Evolutionary conservation across 2,888 invertebrate genomes (phyloP).

Genomic region (Nemurella pictetii): DNA sequence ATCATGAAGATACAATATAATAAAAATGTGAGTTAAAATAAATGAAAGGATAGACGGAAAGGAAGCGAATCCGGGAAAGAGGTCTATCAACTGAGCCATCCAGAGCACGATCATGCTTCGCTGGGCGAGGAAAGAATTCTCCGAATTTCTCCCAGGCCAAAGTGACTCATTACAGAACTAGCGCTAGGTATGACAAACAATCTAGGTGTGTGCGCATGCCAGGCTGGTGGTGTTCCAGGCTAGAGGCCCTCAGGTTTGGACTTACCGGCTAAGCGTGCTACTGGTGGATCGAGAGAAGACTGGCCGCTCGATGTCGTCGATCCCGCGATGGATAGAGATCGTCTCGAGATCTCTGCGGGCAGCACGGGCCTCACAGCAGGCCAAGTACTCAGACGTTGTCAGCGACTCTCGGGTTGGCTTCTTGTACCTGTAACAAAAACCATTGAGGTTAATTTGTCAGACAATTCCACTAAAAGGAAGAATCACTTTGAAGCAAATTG

Average conservation of each 20-base stretch:
- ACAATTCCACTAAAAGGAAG: too few relatives aligned
- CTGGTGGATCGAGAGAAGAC: constrained; percentile 55
- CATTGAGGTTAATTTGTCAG: too few relatives aligned
- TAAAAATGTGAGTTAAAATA: not conserved
- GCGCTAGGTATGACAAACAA: too few relatives aligned
- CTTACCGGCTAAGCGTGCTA: constrained; percentile 59
- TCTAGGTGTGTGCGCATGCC: not conserved
- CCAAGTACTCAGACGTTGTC: constrained; percentile 75
- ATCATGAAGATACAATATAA: too few relatives aligned
- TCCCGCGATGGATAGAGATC: constrained; percentile 78
- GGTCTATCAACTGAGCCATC: too few relatives aligned
- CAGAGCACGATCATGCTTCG: too few relatives aligned
- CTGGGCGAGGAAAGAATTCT: too few relatives aligned
- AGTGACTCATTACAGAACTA: too few relatives aligned
- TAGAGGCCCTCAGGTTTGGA: too few relatives aligned
- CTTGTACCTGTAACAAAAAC: constrained; percentile 59
- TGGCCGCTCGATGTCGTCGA: constrained; percentile 67
- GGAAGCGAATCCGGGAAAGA: too few relatives aligned
- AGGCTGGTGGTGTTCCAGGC: not conserved
- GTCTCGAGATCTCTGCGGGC: constrained; percentile 60
- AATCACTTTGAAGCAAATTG: too few relatives aligned
- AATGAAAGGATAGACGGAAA: not conserved
- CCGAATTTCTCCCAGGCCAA: too few relatives aligned
- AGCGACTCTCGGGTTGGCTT: constrained; percentile 75
- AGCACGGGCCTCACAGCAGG: constrained; percentile 57